These are phyloP conservation scores for Homarus americanus DNA, from an alignment of 1,140 invertebrate genomes.

Conservation along the genomic window DNA sequence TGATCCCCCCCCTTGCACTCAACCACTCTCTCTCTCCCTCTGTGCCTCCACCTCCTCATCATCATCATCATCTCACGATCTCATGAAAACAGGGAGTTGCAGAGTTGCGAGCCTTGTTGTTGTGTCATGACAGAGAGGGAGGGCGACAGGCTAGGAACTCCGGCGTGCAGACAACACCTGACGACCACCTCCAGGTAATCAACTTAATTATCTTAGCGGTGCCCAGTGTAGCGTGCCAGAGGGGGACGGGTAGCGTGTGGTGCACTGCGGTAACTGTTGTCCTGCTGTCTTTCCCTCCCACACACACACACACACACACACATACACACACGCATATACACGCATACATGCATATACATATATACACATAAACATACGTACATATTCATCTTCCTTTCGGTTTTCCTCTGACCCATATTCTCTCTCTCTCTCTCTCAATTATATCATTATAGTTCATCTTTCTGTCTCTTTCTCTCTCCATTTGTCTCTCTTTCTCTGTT, in stretches of 20 bases:
- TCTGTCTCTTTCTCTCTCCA: too few relatives aligned
- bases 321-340: neutral
- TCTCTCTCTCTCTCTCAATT: too few relatives aligned
- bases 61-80: too few relatives aligned
- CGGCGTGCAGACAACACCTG: neutral
- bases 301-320: neutral
- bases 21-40: neutral
- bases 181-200: neutral
- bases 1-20: neutral
- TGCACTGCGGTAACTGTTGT: neutral
- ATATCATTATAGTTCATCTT: too few relatives aligned
- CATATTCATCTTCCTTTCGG: too few relatives aligned
- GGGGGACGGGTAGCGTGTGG: neutral
- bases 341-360: neutral
- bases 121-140: too few relatives aligned
- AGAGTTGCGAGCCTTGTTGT: too few relatives aligned
- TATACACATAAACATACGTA: too few relatives aligned
- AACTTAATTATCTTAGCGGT: neutral
- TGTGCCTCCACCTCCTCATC: neutral
- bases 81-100: too few relatives aligned
- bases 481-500: too few relatives aligned
- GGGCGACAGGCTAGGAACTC: too few relatives aligned
- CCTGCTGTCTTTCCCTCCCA: neutral
- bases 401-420: too few relatives aligned
- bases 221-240: neutral